Evolutionary conservation across 2,113 vertebrate species (phyloP).

Genomic region (Oxyura jamaicensis): DNA sequence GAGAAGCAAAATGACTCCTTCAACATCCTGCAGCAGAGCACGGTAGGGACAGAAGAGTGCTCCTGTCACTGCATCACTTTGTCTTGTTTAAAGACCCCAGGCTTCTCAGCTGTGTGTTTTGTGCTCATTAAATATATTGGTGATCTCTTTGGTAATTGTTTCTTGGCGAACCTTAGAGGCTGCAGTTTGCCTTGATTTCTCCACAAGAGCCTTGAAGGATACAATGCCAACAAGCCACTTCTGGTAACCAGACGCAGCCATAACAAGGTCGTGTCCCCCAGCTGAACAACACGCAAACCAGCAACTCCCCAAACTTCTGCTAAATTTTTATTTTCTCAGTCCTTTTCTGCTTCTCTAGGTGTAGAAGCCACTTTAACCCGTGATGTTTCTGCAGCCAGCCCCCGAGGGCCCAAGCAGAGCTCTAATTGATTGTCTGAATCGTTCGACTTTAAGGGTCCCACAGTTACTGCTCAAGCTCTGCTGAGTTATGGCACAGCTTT

Average conservation of each 20-base stretch:
- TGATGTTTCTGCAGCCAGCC: background rate
- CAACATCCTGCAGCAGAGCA: background rate
- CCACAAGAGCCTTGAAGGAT: background rate
- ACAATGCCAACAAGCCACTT: rapidly evolving
- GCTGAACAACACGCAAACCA: background rate
- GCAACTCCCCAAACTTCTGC: background rate
- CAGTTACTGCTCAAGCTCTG: background rate
- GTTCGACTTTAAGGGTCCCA: background rate
- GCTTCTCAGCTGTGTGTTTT: background rate
- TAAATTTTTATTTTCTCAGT: background rate
- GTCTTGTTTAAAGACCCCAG: background rate
- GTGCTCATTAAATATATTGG: background rate
- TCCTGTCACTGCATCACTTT: background rate
- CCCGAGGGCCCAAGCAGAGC: background rate
- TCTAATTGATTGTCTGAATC: background rate
- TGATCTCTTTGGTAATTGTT: background rate
- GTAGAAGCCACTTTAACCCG: background rate
- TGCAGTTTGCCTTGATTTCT: background rate
- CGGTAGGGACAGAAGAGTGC: background rate
- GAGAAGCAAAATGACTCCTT: background rate
- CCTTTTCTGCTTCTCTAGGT: background rate
- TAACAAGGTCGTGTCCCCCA: background rate
- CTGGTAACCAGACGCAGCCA: background rate
- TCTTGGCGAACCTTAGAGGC: background rate
- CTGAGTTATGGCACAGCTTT: background rate